Evolutionary conservation across 2,113 vertebrate genomes (phyloP), one percentile per base, ranked within the genome.

Genomic region (Neodontobutis hainanensis): DNA sequence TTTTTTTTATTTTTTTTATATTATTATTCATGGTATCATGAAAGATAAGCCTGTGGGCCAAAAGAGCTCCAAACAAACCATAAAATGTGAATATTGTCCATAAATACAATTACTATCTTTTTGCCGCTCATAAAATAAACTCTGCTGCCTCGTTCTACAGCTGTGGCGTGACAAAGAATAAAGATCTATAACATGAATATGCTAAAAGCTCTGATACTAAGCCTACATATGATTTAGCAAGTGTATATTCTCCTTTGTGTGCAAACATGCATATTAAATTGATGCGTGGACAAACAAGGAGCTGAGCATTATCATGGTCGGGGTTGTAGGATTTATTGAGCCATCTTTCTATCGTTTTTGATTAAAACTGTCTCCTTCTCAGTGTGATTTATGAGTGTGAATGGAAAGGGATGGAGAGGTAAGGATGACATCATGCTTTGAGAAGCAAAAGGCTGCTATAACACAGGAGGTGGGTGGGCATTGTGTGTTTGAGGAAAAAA

Each of bases 261-360:
- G 64, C 61, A 58, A 85, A 68, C 61, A 70, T 65, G 53, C 48
- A 84, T 75, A 70, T 38, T 74, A 49, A n/a, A 27, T 27, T 73
- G 74, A 68, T 49, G 70, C 63, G 73, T 64, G 73, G 78, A 84
- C 61, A 79, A 65, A 81, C 73, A 81, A 47, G 51, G 70, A 80
- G 63, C 55, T 16, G 9, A 58, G 88, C 81, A 78, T 91, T 89
- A 89, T 89, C 85, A 85, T 67, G 8, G 69, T 61, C 65, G 64
- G 46, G 59, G 77, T 83, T 45, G 76, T 9, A n/a, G 72, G 82
- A 93, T 93, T 93, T 92, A 94, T 92, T 87, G 87, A 77, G 81
- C 76, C 70, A 73, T 78, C 86, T 81, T 82, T 87, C 88, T 88
- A 88, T 92, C 73, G 86, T 81, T 75, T 90, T 87, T 90, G 85